phyloP scores from a whole-genome alignment of 2,113 vertebrate genomes.

The Telmatochromis sp. region DNA sequence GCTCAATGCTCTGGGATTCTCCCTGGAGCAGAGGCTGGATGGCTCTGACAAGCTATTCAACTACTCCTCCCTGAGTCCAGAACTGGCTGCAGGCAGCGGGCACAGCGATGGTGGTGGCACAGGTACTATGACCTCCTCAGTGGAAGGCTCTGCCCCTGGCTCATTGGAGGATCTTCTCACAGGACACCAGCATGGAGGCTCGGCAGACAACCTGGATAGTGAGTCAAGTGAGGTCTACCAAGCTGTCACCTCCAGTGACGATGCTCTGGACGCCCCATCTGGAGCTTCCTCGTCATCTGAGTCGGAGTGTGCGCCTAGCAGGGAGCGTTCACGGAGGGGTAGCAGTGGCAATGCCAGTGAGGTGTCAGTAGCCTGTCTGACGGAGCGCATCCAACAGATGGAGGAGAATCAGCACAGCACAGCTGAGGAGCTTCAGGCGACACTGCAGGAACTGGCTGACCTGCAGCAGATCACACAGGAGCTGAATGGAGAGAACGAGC shows the following conservation, averaged over 20 bases:
- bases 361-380: slow-evolving; percentile 89
- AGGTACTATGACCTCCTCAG: slow-evolving; percentile 83
- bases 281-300: slow-evolving; percentile 86
- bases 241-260: slow-evolving; percentile 88
- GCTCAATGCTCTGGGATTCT: slow-evolving; percentile 89
- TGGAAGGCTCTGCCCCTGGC: slow-evolving; percentile 88
- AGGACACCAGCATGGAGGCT: slow-evolving; percentile 85
- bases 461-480: slow-evolving; percentile 93
- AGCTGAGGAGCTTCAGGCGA: slow-evolving; percentile 91
- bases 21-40: slow-evolving; percentile 86
- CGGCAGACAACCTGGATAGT: slow-evolving; percentile 89
- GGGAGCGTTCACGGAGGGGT: slow-evolving; percentile 81
- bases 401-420: slow-evolving; percentile 96
- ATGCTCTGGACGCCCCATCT: slow-evolving; percentile 86
- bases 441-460: slow-evolving; percentile 88
- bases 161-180: slow-evolving; percentile 90
- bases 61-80: slow-evolving; percentile 82
- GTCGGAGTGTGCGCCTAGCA: slow-evolving; percentile 83
- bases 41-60: slow-evolving; percentile 83
- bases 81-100: slow-evolving; percentile 71
- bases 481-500: slow-evolving; percentile 89
- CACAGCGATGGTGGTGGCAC: slow-evolving; percentile 83
- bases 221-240: slow-evolving; percentile 95
- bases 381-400: slow-evolving; percentile 94
- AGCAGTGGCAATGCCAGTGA: slow-evolving; percentile 85